A percentile compares a stretch with the other conserved stretches of the same genome.
phyloP scores from a whole-genome alignment of 1,140 invertebrate genomes.

The Meteorus sp. region DNA sequence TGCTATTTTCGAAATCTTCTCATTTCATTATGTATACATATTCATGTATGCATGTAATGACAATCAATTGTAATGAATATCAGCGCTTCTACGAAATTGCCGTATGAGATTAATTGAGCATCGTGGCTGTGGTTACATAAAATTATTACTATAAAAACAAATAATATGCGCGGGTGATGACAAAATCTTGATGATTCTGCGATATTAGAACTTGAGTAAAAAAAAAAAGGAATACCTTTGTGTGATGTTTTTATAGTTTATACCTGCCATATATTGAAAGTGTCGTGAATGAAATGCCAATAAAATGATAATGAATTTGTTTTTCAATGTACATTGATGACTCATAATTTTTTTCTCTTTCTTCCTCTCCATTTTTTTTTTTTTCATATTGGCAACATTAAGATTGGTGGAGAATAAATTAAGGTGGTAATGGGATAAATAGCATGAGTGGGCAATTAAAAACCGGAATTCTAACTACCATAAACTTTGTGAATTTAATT shows the following conservation, averaged over 20 bases:
- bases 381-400: conserved; percentile 1
- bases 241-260: no score
- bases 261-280: not conserved
- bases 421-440: not conserved
- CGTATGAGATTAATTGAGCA: not conserved
- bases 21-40: not conserved
- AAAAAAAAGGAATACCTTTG: no score
- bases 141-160: no score
- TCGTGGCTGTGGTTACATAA: no score
- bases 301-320: not conserved
- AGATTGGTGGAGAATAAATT: not conserved
- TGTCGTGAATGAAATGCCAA: not conserved
- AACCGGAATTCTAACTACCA: not conserved
- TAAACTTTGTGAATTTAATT: no score
- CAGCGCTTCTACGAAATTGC: not conserved
- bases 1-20: not conserved
- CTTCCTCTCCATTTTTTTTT: not conserved
- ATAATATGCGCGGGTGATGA: no score
- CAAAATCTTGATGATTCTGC: no score
- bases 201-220: no score
- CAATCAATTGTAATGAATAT: not conserved
- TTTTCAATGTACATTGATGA: not conserved
- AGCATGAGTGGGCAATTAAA: not conserved
- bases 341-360: no score
- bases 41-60: not conserved